Conservation (phyloP, 1,140 invertebrate species). For the Cherax quadricarinatus region DNA sequence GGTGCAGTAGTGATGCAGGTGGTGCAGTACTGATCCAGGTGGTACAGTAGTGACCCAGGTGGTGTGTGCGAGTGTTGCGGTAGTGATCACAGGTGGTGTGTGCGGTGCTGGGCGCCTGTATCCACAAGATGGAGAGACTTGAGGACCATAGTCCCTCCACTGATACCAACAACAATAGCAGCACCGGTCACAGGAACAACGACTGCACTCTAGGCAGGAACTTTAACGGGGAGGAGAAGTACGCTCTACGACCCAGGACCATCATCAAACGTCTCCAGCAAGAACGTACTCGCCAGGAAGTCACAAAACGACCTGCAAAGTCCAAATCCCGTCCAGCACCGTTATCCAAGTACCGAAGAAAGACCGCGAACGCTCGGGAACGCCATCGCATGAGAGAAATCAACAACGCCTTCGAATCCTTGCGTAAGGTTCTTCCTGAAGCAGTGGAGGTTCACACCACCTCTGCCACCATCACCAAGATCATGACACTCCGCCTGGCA, state of each 20-base stretch:
- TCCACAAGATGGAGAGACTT: neutral
- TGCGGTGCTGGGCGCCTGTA: neutral
- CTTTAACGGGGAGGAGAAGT: constrained; percentile 24
- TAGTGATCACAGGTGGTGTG: neutral
- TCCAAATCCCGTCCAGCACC: constrained; percentile 61
- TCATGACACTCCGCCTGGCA: constrained; percentile 42
- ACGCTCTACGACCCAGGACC: constrained; percentile 32
- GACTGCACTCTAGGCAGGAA: neutral
- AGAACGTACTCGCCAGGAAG: constrained; percentile 27
- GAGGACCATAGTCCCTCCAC: neutral
- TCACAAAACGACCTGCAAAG: constrained; percentile 28
- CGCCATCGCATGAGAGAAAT: constrained; percentile 91
- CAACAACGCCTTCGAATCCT: constrained; percentile 88
- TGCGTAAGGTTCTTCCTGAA: constrained; percentile 85
- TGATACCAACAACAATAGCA: neutral
- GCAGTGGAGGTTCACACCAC: constrained; percentile 51
- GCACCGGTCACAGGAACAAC: neutral
- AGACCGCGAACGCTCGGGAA: constrained; percentile 92
- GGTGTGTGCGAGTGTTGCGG: neutral
- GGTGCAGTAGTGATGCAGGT: too few species aligned
- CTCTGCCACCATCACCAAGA: constrained; percentile 48
- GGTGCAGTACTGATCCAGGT: too few species aligned
- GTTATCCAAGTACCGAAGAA: constrained; percentile 86
- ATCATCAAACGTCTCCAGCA: constrained; percentile 47
- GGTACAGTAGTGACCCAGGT: too few species aligned